Conservation (phyloP, 2,113 vertebrate genomes). For the Oriolus oriolus region DNA sequence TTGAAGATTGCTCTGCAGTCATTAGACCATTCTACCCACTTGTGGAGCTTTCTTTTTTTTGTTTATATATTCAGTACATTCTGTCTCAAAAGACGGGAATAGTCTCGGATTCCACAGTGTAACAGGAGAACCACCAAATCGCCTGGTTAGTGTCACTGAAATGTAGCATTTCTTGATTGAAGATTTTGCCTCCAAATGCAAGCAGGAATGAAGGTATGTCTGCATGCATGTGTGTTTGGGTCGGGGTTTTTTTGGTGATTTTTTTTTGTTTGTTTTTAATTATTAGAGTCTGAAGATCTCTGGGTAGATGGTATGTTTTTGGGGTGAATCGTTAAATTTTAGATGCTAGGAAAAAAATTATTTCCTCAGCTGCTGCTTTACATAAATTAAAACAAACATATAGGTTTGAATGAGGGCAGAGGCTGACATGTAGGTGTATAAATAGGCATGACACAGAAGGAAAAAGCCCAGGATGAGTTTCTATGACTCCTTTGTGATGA, state of each 20-base stretch:
- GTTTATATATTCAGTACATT: not conserved
- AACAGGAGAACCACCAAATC: not conserved
- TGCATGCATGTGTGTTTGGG: fast-evolving
- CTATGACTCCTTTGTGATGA: not conserved
- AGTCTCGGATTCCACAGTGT: not conserved
- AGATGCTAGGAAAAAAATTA: not conserved
- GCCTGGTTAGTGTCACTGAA: not conserved
- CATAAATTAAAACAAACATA: not conserved
- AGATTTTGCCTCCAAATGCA: not conserved
- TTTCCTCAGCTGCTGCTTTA: not conserved
- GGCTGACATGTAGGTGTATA: not conserved
- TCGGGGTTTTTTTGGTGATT: not conserved
- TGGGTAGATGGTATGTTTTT: not conserved
- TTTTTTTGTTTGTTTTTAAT: not conserved
- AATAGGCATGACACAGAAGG: not conserved
- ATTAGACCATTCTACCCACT: not conserved
- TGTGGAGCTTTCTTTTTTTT: not conserved
- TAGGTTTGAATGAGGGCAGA: not conserved
- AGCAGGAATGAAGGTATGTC: not conserved
- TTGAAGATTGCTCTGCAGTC: not conserved
- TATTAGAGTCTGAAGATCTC: not conserved
- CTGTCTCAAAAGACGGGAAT: not conserved
- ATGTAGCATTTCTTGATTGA: not conserved
- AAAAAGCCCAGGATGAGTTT: not conserved
- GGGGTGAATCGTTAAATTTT: not conserved